phyloP scores from a whole-genome alignment of 1,140 invertebrate species.

The Sipha flava region DNA sequence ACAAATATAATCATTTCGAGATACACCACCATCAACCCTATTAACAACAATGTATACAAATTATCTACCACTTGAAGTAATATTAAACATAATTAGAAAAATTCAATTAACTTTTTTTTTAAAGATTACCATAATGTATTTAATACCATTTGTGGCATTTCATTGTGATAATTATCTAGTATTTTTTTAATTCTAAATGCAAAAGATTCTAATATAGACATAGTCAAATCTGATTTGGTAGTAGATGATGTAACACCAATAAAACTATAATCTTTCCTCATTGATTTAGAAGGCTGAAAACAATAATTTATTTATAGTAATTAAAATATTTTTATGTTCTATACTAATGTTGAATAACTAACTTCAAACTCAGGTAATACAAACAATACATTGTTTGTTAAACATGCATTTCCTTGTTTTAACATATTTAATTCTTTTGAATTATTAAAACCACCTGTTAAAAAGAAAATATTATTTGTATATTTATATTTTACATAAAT shows the following conservation, averaged over 20 bases:
- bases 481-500: slow-evolving; percentile 4
- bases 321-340: neutral
- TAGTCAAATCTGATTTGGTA: slow-evolving; percentile 65
- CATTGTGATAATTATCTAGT: slow-evolving; percentile 14
- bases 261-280: slow-evolving; percentile 62
- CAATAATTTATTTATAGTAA: neutral
- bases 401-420: neutral
- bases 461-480: neutral
- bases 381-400: neutral
- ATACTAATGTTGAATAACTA: neutral
- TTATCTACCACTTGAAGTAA: too few species aligned
- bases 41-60: too few species aligned
- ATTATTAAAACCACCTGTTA: neutral
- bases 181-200: slow-evolving; percentile 51
- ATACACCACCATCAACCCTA: slow-evolving; percentile 89
- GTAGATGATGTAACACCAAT: slow-evolving; percentile 76
- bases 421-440: slow-evolving; percentile 1
- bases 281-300: neutral
- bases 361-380: slow-evolving; percentile 16
- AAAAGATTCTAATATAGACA: slow-evolving; percentile 78
- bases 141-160: slow-evolving; percentile 3
- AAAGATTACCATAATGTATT: slow-evolving; percentile 25
- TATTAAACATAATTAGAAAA: too few species aligned
- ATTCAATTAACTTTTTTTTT: too few species aligned
- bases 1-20: slow-evolving; percentile 79